A percentile compares a stretch with the other conserved stretches of the same genome.
Evolutionary conservation across 2,113 vertebrate genomes (phyloP).

Genomic region (Pelmatolapia mariae): DNA sequence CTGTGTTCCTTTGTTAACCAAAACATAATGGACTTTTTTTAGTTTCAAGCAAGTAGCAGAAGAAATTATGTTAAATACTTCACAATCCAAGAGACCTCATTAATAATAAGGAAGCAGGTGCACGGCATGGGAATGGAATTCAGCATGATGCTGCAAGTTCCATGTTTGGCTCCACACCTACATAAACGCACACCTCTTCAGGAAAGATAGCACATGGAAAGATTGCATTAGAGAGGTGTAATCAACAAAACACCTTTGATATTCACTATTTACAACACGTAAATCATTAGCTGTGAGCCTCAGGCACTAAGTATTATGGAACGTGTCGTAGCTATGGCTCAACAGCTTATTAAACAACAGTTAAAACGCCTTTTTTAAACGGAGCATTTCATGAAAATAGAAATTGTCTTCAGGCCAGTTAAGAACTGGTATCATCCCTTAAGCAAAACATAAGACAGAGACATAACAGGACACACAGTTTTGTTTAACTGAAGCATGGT

Average conservation of each 20-base stretch:
- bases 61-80: not conserved
- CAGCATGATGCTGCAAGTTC: not conserved
- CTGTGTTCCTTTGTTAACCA: not conserved
- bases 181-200: not conserved
- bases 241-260: not conserved
- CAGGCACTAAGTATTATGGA: not conserved
- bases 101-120: not conserved
- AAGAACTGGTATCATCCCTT: not conserved
- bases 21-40: not conserved
- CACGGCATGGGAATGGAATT: not conserved
- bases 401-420: not conserved
- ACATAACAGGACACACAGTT: not conserved
- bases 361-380: not conserved
- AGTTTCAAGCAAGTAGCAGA: not conserved
- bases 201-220: not conserved
- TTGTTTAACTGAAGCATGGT: not conserved
- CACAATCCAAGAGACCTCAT: not conserved
- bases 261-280: not conserved
- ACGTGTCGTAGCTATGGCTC: not conserved
- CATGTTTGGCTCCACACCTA: not conserved
- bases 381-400: not conserved
- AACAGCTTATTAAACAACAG: not conserved
- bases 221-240: not conserved
- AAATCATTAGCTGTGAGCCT: not conserved
- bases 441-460: not conserved